These are phyloP conservation scores for Melitaea athalia DNA, from an alignment of 2,888 invertebrate species.

Conservation along the genomic window DNA sequence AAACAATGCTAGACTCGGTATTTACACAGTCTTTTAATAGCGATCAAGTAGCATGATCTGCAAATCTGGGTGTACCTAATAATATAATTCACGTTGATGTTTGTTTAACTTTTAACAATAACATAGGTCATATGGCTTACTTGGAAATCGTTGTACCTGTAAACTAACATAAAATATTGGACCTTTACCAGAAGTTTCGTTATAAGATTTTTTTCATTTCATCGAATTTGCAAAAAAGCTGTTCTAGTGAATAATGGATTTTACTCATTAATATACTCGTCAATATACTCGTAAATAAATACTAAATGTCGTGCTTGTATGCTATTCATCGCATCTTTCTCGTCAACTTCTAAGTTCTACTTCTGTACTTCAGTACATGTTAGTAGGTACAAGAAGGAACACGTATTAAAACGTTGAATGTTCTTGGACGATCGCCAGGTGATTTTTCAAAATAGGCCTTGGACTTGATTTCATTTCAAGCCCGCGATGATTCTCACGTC, in stretches of 20 bases:
- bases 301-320: not conserved
- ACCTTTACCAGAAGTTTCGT: not conserved
- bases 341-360: conserved; percentile 1
- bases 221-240: not conserved
- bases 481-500: not conserved
- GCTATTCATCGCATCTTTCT: not conserved
- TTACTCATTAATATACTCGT: not conserved
- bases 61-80: not conserved
- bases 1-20: not conserved
- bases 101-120: not conserved
- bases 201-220: not conserved
- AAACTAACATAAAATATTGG: not conserved
- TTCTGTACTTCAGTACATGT: not conserved
- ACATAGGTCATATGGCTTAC: not conserved
- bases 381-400: conserved; percentile 21
- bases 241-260: not conserved
- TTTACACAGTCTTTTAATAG: not conserved
- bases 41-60: not conserved
- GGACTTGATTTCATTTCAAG: conserved; percentile 58
- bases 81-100: not conserved
- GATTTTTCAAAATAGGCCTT: conserved; percentile 68
- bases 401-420: conserved; percentile 53
- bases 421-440: conserved; percentile 63
- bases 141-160: not conserved
- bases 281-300: not conserved